Percentiles rank a stretch among this genome's conserved stretches.
These are phyloP conservation scores for Dasysyrphus tricinctus DNA, from an alignment of 2,888 invertebrate species.

Conservation along the genomic window DNA sequence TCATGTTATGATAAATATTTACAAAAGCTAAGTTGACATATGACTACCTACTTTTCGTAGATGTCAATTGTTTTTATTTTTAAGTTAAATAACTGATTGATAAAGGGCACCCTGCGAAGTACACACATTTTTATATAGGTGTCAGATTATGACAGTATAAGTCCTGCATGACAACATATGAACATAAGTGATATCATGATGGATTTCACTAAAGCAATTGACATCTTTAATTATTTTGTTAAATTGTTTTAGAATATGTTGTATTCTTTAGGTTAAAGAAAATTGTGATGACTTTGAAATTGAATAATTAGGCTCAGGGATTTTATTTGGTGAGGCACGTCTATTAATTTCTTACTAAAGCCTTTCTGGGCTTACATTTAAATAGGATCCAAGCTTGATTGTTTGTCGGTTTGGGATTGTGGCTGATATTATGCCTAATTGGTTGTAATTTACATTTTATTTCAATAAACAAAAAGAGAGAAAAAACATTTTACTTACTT, in stretches of 20 bases:
- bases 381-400: no score
- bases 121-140: constrained; percentile 19
- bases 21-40: constrained; percentile 52
- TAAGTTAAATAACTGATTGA: constrained; percentile 16
- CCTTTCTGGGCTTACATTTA: no score
- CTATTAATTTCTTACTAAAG: no score
- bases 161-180: constrained; percentile 11
- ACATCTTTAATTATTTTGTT: not conserved
- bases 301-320: no score
- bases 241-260: not conserved
- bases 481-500: no score
- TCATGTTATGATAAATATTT: constrained; percentile 61
- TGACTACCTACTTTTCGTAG: constrained; percentile 20
- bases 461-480: no score
- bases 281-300: not conserved
- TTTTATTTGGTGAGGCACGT: no score
- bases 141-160: constrained; percentile 45
- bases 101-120: not conserved
- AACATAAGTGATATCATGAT: constrained; percentile 4
- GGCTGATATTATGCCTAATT: no score
- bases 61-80: not conserved
- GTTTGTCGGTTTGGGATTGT: no score
- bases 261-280: not conserved
- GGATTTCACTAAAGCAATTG: not conserved
- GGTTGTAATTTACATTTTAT: no score